A percentile compares a stretch with the other conserved stretches of the same genome.
phyloP scores from a whole-genome alignment of 2,888 invertebrate species.

The Saturnia japonica region DNA sequence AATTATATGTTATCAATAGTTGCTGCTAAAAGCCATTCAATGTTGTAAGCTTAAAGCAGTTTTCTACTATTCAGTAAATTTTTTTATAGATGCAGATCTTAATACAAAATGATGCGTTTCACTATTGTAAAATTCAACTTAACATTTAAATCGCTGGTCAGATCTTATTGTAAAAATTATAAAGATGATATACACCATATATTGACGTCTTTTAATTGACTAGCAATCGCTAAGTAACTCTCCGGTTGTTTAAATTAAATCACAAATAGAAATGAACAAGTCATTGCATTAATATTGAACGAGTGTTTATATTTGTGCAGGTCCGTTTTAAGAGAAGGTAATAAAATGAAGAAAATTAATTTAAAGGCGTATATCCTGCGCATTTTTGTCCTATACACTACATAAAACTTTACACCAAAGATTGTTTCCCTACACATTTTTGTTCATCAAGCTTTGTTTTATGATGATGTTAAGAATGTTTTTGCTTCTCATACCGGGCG shows the following conservation, averaged over 20 bases:
- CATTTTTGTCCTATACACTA: too few species aligned
- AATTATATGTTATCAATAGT: conserved; percentile 21
- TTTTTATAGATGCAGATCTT: conserved; percentile 16
- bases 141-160: not conserved
- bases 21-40: conserved; percentile 45
- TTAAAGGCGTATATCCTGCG: not conserved
- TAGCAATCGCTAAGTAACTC: not conserved
- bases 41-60: conserved; percentile 52
- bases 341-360: not conserved
- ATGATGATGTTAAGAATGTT: too few species aligned
- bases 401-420: too few species aligned
- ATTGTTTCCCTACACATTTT: too few species aligned
- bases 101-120: not conserved
- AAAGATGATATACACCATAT: not conserved
- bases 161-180: not conserved
- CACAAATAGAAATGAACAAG: not conserved
- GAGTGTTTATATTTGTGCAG: too few species aligned
- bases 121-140: not conserved
- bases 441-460: too few species aligned
- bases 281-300: not conserved
- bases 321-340: too few species aligned
- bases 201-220: not conserved
- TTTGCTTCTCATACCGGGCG: too few species aligned
- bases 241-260: not conserved
- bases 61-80: conserved; percentile 51